Conservation (phyloP, 2,113 vertebrate species). For the Baryphthengus martii region DNA sequence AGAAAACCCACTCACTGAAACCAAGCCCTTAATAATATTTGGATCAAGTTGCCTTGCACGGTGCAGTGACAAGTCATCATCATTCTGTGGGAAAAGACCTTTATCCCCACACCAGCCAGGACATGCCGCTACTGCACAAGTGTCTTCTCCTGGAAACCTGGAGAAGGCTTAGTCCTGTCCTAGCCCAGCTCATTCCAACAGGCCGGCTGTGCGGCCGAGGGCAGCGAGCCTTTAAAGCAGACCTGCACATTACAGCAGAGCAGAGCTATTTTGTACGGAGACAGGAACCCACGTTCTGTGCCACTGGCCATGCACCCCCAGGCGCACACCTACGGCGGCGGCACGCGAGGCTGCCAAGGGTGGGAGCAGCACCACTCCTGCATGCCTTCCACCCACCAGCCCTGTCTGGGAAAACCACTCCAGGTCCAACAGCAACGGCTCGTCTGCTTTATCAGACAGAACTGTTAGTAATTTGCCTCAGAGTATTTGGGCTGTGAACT, state of each 20-base stretch:
- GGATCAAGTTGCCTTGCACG: neutral
- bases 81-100: neutral
- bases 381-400: neutral
- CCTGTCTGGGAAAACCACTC: neutral
- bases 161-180: neutral
- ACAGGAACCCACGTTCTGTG: neutral
- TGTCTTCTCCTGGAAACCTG: neutral
- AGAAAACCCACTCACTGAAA: neutral
- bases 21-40: neutral
- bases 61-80: neutral
- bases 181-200: neutral
- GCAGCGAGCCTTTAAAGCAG: neutral
- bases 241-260: neutral
- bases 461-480: neutral
- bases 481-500: neutral
- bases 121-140: neutral
- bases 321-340: neutral
- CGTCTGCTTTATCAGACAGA: neutral
- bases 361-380: neutral
- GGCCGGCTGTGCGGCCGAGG: neutral
- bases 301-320: neutral
- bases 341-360: accelerated
- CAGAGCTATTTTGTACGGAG: accelerated
- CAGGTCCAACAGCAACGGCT: neutral
- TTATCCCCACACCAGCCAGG: neutral